Evolutionary conservation across 1,140 invertebrate genomes (phyloP), one percentile per base, ranked within the genome.

Genomic region (Mycetomoellerius zeteki): DNA sequence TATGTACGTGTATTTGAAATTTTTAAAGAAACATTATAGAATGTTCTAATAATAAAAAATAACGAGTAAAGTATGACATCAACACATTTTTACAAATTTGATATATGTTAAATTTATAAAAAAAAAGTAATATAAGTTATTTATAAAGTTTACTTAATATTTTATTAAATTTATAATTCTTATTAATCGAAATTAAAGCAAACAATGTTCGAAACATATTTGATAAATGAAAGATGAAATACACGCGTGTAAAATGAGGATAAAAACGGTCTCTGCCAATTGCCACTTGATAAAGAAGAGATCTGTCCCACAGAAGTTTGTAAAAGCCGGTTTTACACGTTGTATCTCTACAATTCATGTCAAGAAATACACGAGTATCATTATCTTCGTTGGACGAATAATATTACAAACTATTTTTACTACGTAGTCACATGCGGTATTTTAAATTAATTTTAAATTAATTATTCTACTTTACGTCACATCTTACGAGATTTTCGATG

Each of bases 221-320:
- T 3, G 30, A 0, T 77, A 54, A 77, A 85, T 12, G 16, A 50
- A 12, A 37, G 27, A 14, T 50, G 24, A 10, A 21, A 62, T 24
- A 56, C 16, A 14, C 14, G 7, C 47, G 21, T 60, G 33, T 60
- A 33, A 47, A 62, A 75, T 19, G 37, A 69, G 8, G 88, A 58
- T 85, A 88, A 89, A 78, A 14, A 12, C 30, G 80, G 7, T 85
- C 47, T 85, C 88, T 89, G 56, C 27, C 19, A 52, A 37, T 43
- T 56, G 14, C 24, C 27, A 43, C 27, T 73, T 52, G 81, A 6
- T 67, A 72, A 73, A 60, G 56, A 24, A 78, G 86, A 24, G 16
- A 77, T 86, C 72, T 65, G 47, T 14, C 2, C 37, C 16, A 8
- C 16, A 54, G 30, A 14, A 12, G 27, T 50, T 24, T 14, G 37